These are phyloP conservation scores for Sinelater perroti DNA, from an alignment of 2,888 invertebrate species.

Conservation along the genomic window DNA sequence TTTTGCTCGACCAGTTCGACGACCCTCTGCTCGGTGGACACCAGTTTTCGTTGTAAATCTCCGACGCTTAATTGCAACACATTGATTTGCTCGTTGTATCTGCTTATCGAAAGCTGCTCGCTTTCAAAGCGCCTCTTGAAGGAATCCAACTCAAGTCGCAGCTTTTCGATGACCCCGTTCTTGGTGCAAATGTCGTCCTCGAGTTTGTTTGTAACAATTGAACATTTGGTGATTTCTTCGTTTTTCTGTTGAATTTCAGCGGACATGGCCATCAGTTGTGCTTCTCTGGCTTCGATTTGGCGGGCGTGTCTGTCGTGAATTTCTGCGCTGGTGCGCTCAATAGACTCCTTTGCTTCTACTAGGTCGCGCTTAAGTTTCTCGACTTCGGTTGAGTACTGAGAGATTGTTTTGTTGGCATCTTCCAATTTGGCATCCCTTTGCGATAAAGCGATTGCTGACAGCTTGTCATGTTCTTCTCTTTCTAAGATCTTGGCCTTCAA, in stretches of 20 bases:
- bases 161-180: constrained; percentile 44
- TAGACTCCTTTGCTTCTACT: constrained; percentile 39
- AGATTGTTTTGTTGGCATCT: constrained; percentile 44
- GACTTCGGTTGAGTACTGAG: constrained; percentile 42
- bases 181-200: constrained; percentile 45
- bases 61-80: constrained; percentile 65
- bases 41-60: constrained; percentile 67
- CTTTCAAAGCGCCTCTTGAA: constrained; percentile 40
- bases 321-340: constrained; percentile 40
- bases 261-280: constrained; percentile 43
- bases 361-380: constrained; percentile 45
- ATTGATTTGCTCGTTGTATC: constrained; percentile 52
- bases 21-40: constrained; percentile 63
- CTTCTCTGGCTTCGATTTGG: constrained; percentile 43
- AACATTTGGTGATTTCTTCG: constrained; percentile 44
- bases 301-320: constrained; percentile 39
- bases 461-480: constrained; percentile 56
- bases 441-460: constrained; percentile 48
- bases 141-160: constrained; percentile 44
- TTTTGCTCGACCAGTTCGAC: constrained; percentile 65
- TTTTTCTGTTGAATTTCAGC: constrained; percentile 48
- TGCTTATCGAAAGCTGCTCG: constrained; percentile 36
- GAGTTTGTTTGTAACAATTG: constrained; percentile 42
- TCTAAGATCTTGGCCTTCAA: constrained; percentile 55
- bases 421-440: constrained; percentile 51